Evolutionary conservation across 2,113 vertebrate species (phyloP).

Genomic region (Hemiscyllium ocellatum): DNA sequence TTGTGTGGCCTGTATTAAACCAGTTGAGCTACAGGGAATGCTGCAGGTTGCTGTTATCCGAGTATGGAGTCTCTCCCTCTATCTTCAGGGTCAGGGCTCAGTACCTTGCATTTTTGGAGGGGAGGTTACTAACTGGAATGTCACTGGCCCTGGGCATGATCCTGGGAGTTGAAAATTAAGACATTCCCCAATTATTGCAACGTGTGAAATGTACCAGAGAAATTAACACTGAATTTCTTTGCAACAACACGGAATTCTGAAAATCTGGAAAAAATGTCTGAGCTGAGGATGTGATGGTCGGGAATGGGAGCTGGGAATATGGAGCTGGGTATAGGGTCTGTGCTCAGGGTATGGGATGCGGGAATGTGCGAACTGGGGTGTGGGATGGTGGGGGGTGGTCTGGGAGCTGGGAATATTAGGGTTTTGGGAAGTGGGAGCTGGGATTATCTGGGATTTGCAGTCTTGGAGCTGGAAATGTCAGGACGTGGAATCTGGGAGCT

Average conservation of each 20-base stretch:
- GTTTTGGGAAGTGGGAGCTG: background rate
- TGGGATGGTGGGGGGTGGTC: too few relatives aligned
- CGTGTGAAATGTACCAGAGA: background rate
- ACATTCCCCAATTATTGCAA: too few relatives aligned
- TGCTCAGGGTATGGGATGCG: too few relatives aligned
- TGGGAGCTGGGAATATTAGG: background rate
- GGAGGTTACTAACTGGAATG: background rate
- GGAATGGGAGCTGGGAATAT: background rate
- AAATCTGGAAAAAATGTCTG: background rate
- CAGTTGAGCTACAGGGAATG: background rate
- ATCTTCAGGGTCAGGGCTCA: background rate
- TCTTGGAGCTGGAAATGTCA: too few relatives aligned
- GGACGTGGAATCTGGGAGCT: background rate
- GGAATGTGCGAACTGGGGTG: background rate
- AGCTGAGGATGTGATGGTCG: background rate
- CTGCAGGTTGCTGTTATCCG: background rate
- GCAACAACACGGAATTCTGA: background rate
- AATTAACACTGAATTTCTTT: background rate
- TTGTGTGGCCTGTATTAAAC: background rate
- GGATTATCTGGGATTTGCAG: background rate
- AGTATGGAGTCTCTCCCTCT: background rate
- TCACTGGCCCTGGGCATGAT: too few relatives aligned
- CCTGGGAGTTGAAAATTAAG: background rate
- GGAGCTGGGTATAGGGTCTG: background rate
- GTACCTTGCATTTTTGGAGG: too few relatives aligned